Evolutionary conservation across 2,797 vertebrate genomes (phyloP).

Genomic region (Falco cherrug): DNA sequence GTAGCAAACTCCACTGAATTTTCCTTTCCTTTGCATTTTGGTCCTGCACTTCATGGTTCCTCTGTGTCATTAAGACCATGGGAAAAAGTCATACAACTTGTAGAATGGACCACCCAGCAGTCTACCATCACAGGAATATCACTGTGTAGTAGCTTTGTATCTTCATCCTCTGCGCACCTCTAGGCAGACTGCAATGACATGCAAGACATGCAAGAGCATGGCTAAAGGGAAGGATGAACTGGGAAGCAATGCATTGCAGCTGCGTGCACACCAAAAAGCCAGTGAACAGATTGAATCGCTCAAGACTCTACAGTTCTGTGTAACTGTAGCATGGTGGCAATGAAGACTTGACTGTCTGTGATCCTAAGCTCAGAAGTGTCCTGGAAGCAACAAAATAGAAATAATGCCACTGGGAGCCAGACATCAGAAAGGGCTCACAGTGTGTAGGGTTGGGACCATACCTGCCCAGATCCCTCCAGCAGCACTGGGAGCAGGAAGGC

Average conservation of each 20-base stretch:
- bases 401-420: not conserved
- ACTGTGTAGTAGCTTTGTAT: not conserved
- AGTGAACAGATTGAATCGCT: not conserved
- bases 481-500: not conserved
- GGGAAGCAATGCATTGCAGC: not conserved
- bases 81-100: rapidly evolving
- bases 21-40: not conserved
- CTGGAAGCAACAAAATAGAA: not conserved
- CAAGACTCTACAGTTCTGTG: not conserved
- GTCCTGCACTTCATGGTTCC: not conserved
- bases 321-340: not conserved
- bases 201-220: not conserved
- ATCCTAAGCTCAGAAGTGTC: not conserved
- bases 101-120: not conserved
- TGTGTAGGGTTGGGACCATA: not conserved
- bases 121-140: not conserved
- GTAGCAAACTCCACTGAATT: not conserved
- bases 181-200: not conserved
- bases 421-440: not conserved
- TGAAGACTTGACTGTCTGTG: not conserved
- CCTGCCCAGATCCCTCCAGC: not conserved
- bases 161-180: not conserved
- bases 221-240: not conserved
- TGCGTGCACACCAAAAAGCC: not conserved
- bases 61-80: not conserved